phyloP scores from a whole-genome alignment of 2,113 vertebrate genomes.

The Centrocercus urophasianus region DNA sequence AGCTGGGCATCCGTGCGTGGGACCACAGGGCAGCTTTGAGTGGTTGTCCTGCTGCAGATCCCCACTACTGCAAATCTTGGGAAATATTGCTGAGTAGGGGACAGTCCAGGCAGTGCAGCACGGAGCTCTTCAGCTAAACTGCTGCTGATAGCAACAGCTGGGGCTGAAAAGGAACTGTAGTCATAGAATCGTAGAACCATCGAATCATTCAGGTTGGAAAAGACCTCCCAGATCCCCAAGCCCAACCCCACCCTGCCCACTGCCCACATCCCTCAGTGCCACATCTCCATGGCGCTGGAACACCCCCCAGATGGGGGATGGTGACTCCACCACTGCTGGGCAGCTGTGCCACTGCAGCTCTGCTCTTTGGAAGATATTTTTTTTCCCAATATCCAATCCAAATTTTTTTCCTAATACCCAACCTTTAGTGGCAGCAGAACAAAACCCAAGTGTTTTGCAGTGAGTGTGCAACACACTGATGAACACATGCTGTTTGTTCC shows the following conservation, averaged over 20 bases:
- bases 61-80: fast-evolving
- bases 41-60: neutral
- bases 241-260: too few species aligned
- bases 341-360: too few species aligned
- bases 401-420: too few species aligned
- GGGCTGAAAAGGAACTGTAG: neutral
- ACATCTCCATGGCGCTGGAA: too few species aligned
- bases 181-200: too few species aligned
- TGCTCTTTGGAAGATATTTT: too few species aligned
- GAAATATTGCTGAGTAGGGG: neutral
- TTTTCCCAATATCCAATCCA: too few species aligned
- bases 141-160: neutral
- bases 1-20: fast-evolving
- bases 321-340: too few species aligned
- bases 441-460: neutral
- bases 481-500: neutral
- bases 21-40: neutral
- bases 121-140: neutral
- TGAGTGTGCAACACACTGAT: neutral
- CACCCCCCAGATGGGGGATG: too few species aligned
- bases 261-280: too few species aligned
- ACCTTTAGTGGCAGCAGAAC: neutral
- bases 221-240: too few species aligned
- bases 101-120: neutral
- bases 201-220: too few species aligned